Conservation (phyloP, 2,888 invertebrate species). For the Phortica okadai region DNA sequence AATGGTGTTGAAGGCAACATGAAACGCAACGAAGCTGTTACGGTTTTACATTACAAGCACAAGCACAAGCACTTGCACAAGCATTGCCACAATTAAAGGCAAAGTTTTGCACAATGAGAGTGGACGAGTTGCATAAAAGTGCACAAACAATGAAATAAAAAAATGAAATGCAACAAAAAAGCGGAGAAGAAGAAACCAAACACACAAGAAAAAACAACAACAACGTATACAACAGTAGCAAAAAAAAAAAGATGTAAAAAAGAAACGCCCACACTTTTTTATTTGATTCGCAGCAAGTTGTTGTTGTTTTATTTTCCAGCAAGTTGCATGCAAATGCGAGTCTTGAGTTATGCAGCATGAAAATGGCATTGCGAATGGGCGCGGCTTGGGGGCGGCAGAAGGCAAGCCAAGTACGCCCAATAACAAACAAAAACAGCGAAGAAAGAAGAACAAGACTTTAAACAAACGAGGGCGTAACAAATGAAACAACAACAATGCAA, state of each 20-base stretch:
- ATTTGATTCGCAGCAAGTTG: too few species aligned
- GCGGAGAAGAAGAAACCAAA: neutral
- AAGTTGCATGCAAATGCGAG: slow-evolving; percentile 9
- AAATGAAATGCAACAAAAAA: neutral
- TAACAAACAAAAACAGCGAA: too few species aligned
- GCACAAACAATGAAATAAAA: neutral
- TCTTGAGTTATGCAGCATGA: too few species aligned
- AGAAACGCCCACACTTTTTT: too few species aligned
- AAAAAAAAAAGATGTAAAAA: neutral
- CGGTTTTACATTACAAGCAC: slow-evolving; percentile 17
- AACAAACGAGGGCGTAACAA: too few species aligned
- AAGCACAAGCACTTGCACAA: neutral
- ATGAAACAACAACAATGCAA: too few species aligned
- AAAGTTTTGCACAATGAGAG: slow-evolving; percentile 11
- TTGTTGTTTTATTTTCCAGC: neutral
- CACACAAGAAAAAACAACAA: neutral
- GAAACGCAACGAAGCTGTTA: neutral
- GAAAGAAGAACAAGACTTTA: too few species aligned
- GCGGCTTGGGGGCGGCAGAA: too few species aligned
- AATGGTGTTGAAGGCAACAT: neutral
- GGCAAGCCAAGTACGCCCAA: too few species aligned
- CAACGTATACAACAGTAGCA: neutral
- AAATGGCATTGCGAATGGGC: too few species aligned
- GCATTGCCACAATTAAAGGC: slow-evolving; percentile 23
- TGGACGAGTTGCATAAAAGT: slow-evolving; percentile 35